phyloP scores from a whole-genome alignment of 2,888 invertebrate genomes.

The Bugula neritina region DNA sequence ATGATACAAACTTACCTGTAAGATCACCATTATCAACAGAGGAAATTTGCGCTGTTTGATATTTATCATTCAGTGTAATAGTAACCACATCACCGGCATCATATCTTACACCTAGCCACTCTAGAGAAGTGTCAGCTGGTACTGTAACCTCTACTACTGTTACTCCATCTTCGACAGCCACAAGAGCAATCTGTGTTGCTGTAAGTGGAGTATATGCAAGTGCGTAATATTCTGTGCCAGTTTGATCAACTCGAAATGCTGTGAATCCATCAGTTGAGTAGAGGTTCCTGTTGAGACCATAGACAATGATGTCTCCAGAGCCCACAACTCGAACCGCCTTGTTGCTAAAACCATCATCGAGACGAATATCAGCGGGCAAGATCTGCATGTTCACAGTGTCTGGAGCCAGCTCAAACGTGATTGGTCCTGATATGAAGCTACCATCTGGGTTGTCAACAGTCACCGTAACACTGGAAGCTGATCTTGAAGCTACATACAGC shows the following conservation, averaged over 20 bases:
- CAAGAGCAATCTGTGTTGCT: not conserved
- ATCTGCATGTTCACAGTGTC: not conserved
- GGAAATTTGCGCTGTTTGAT: not conserved
- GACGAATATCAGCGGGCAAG: not conserved
- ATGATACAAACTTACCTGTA: too few species aligned
- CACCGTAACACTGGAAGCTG: not conserved
- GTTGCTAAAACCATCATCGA: not conserved
- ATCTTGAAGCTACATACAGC: not conserved
- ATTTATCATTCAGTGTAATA: slow-evolving; percentile 3
- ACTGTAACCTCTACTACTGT: not conserved
- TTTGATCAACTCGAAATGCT: slow-evolving; percentile 11
- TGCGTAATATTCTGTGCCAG: slow-evolving; percentile 11
- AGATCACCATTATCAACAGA: not conserved
- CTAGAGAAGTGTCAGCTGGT: not conserved
- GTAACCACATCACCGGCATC: not conserved
- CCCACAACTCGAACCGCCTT: slow-evolving; percentile 6
- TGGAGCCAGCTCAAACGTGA: not conserved
- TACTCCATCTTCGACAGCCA: slow-evolving; percentile 16
- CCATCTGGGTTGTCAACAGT: slow-evolving; percentile 16
- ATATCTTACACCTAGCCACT: not conserved
- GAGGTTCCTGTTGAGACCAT: slow-evolving; percentile 4
- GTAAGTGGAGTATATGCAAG: not conserved
- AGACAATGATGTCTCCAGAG: slow-evolving; percentile 11
- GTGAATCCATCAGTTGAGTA: slow-evolving; percentile 21
- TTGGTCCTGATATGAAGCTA: not conserved